Evolutionary conservation across 2,888 invertebrate species (phyloP).

Genomic region (Cremastinae sp.): DNA sequence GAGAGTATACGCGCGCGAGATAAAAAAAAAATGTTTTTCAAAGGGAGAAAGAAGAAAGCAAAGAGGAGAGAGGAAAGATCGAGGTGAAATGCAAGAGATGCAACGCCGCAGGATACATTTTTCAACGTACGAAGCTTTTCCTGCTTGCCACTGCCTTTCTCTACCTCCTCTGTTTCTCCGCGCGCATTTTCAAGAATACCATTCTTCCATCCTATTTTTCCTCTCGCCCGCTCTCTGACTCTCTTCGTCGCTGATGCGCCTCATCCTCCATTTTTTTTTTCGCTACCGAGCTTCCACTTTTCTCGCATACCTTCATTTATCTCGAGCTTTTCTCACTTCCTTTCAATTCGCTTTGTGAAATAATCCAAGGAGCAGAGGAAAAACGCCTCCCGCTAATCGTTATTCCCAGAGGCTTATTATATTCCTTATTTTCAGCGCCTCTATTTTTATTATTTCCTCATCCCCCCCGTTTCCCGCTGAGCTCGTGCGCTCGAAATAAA

Average conservation of each 20-base stretch:
- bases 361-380: background rate
- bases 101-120: constrained; percentile 59
- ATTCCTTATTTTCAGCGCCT: too few species aligned
- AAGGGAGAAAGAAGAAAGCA: constrained; percentile 1
- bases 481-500: too few species aligned
- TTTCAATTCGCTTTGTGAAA: constrained; percentile 5
- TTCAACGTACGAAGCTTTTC: constrained; percentile 54
- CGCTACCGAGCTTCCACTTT: constrained; percentile 27
- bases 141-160: constrained; percentile 17
- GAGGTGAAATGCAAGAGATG: constrained; percentile 55
- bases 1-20: constrained; percentile 4
- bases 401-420: background rate
- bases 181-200: constrained; percentile 34
- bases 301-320: constrained; percentile 39
- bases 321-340: constrained; percentile 16
- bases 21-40: background rate
- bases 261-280: constrained; percentile 9
- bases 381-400: constrained; percentile 17
- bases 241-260: constrained; percentile 29
- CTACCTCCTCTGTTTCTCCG: constrained; percentile 38
- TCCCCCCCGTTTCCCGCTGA: too few species aligned
- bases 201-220: constrained; percentile 22
- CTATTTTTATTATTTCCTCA: too few species aligned
- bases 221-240: constrained; percentile 22
- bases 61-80: constrained; percentile 20